Percentiles rank a stretch among this genome's conserved stretches.
Evolutionary conservation across 2,888 invertebrate species (phyloP).

Genomic region (Seira ritae): DNA sequence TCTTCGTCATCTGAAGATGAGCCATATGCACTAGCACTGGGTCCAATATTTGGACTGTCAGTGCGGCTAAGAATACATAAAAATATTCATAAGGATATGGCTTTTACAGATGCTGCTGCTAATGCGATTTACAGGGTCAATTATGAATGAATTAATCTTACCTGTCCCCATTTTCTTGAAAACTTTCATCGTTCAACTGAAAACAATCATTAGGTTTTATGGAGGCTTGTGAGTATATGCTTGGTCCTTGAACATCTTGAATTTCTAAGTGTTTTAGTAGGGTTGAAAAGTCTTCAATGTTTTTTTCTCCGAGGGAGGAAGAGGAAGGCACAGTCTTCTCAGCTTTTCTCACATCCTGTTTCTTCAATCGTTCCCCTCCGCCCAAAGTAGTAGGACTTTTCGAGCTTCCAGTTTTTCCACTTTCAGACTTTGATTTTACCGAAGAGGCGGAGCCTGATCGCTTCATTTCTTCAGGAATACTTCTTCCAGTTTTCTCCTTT

Average conservation of each 20-base stretch:
- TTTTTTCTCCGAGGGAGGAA: background rate
- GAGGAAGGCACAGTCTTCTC: background rate
- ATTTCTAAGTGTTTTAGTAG: constrained; percentile 67
- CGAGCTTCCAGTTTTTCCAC: background rate
- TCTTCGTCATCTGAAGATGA: constrained; percentile 59
- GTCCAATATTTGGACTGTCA: constrained; percentile 46
- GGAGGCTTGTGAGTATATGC: constrained; percentile 65
- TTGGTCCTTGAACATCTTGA: constrained; percentile 63
- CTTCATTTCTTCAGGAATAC: constrained; percentile 6
- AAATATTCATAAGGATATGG: too few species aligned
- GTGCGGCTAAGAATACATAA: constrained; percentile 26
- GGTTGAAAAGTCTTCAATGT: constrained; percentile 63
- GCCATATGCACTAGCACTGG: constrained; percentile 63
- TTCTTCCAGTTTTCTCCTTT: background rate
- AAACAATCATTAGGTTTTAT: constrained; percentile 59
- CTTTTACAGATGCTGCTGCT: too few species aligned
- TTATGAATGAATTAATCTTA: too few species aligned
- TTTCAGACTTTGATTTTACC: background rate
- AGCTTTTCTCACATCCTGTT: too few species aligned
- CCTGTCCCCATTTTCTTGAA: constrained; percentile 37
- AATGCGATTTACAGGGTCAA: too few species aligned
- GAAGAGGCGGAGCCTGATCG: background rate
- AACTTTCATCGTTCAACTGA: constrained; percentile 63
- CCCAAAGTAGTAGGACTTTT: too few species aligned
- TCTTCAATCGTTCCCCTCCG: too few species aligned